Evolutionary conservation across 1,140 invertebrate species (phyloP), one percentile per base, ranked within the genome.

Genomic region (Mya arenaria): DNA sequence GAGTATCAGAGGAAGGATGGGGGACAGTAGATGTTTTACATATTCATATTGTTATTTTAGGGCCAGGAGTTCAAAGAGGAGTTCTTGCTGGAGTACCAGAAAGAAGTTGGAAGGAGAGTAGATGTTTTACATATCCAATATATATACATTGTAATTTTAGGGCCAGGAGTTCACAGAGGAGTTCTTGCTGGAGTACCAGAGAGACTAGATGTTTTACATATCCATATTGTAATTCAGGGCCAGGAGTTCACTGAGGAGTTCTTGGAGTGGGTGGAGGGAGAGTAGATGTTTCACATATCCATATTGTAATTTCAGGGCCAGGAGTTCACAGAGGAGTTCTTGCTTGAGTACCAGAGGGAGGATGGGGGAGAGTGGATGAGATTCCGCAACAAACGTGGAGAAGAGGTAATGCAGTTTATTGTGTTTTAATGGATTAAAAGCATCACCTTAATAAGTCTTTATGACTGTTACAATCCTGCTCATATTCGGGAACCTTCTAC

Each of bases 141-240:
- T 48, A 48, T 19, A 13, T 10, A n/a, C n/a, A 17, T 62, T 30
- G 17, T 5, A n/a, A 25, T 78, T 89, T 58, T 88, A 91, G 89
- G 98, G 98, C 5, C 95, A 96, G 88, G 98, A 99, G 93, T 99
- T 96, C 92, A 96, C 97, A 0, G 97, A 98, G 91, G 95, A 96
- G 71, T 99, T 97, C 93, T 95, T 97, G 89, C 91, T 99, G 81
- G 97, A 99, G 89, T 99, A 98, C 68, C 89, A 90, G 78, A 80
- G 90, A 41, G 77, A 80, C n/a, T n/a, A n/a, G n/a, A n/a, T n/a
- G n/a, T n/a, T n/a, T n/a, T n/a, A n/a, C n/a, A n/a, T n/a, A n/a
- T n/a, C n/a, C n/a, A n/a, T n/a, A n/a, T n/a, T n/a, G n/a, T n/a
- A n/a, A n/a, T n/a, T n/a, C n/a, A n/a, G n/a, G n/a, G n/a, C n/a